phyloP scores from a whole-genome alignment of 2,113 vertebrate species.

The Phoenicopterus ruber region DNA sequence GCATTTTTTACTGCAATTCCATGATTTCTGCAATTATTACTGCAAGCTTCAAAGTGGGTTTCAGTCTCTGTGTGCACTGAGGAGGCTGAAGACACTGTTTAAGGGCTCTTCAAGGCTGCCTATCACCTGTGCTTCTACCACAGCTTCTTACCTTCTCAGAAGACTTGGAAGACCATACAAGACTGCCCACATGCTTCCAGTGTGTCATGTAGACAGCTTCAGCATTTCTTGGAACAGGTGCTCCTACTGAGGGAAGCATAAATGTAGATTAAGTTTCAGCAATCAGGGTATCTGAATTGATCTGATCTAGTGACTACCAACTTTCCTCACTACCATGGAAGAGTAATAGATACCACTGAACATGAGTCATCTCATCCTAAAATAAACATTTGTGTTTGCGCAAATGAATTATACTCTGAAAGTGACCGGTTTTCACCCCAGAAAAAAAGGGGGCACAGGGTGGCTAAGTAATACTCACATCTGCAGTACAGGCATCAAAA shows the following conservation, averaged over 20 bases:
- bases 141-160: neutral
- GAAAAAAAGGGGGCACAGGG: neutral
- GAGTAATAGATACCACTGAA: neutral
- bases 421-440: neutral
- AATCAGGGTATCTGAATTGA: neutral
- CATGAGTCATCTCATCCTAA: neutral
- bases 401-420: neutral
- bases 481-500: neutral
- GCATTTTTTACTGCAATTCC: neutral
- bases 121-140: neutral
- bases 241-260: neutral
- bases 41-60: neutral
- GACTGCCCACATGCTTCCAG: neutral
- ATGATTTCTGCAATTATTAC: neutral
- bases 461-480: neutral
- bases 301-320: neutral
- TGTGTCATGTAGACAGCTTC: neutral
- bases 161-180: neutral
- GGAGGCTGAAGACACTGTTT: neutral
- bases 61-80: neutral
- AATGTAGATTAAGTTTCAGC: neutral
- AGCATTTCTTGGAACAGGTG: neutral
- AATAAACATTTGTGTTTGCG: neutral
- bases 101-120: neutral
- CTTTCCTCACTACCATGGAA: neutral